These are phyloP conservation scores for Melanerpes aurifrons DNA, from an alignment of 2,113 vertebrate species.

Conservation along the genomic window DNA sequence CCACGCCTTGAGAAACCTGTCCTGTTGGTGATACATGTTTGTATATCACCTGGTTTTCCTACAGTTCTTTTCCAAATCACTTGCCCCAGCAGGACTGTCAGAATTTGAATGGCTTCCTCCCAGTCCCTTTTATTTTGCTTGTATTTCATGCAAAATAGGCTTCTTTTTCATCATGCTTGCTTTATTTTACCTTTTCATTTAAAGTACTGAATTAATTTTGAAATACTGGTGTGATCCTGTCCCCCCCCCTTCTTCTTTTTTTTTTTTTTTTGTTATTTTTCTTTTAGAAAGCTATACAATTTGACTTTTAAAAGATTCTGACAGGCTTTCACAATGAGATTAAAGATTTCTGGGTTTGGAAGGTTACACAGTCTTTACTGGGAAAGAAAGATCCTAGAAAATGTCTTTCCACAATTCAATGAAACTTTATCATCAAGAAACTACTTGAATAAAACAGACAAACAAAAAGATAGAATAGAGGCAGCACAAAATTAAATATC, in stretches of 20 bases:
- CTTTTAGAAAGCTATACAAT: neutral
- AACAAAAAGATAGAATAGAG: neutral
- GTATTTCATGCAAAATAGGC: neutral
- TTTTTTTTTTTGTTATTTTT: neutral
- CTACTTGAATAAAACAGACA: neutral
- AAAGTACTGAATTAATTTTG: neutral
- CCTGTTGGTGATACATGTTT: neutral
- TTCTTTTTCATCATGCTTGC: neutral
- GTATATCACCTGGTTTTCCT: neutral
- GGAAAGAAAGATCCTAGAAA: neutral
- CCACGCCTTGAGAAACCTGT: neutral
- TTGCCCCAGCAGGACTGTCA: neutral
- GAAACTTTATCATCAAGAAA: neutral
- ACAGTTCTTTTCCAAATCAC: neutral
- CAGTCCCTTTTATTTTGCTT: neutral
- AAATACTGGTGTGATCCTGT: neutral
- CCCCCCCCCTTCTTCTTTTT: no score
- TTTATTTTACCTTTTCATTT: neutral
- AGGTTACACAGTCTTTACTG: neutral
- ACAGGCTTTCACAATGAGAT: neutral
- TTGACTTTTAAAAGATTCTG: neutral
- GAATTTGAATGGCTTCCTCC: neutral
- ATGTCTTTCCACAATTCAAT: neutral
- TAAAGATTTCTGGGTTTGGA: neutral
- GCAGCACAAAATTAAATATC: neutral